Base-by-base conservation (phyloP, 2,888 invertebrate genomes). In the Sympetrum striolatum region DNA sequence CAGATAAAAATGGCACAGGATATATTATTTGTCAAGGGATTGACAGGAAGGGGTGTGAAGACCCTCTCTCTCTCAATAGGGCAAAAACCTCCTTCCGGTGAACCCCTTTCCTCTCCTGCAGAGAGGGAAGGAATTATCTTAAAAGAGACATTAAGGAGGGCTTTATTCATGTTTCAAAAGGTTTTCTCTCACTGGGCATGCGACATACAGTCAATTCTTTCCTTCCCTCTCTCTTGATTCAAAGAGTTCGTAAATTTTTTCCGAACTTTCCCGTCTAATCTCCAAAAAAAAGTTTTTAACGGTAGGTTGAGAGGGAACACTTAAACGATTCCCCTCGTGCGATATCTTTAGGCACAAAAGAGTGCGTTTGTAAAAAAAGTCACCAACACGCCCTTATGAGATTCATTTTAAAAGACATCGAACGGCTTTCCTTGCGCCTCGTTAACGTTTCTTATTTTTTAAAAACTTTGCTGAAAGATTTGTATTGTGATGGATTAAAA, bases 1-100 rank as follows among this genome's bases (percentile, higher is more conserved):
- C 86, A 39, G 86, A 60, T 86, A 60, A 86, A 35, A 86, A 86
- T 86, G 86, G 60, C 86, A 37, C 60, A 60, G 60, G 86, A 60
- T 60, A 18, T 53, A 53, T 53, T 53, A 53, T 60, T 60, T 60
- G 18, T 60, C 18, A 86, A 86, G 86, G 86, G n/a, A 31, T 39
- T 64, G 37, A 37, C 58, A 53, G 60, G 58, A 86, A 35, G 64
- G 2, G 35, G 86, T 60, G 64, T 15, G 53, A 53, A 53, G 15
- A 8, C 53, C 86, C 86, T 22, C 37, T 86, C 86, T 64, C 86
- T 86, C 86, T 86, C 86, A 37, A 22, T n/a, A 39, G 60, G 86
- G 37, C n/a, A 37, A 35, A 37, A 6, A 37, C 60, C 86, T 22
- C 37, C 37, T 86, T 86, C 86, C 86, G 39, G 64, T 35, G 14